These are phyloP conservation scores for Patella ulyssiponensis DNA, from an alignment of 2,888 invertebrate species.

Conservation along the genomic window DNA sequence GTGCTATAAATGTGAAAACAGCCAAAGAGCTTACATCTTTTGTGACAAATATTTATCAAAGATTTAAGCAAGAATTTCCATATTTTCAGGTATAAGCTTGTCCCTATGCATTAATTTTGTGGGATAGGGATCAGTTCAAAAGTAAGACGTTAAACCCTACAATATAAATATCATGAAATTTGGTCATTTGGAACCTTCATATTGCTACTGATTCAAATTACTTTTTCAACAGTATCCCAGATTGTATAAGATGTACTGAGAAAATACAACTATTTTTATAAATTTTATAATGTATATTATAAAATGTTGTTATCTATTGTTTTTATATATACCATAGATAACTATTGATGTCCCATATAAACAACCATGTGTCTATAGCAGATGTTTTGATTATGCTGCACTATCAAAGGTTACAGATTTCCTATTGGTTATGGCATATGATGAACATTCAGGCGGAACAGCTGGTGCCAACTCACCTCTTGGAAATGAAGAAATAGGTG, in stretches of 20 bases:
- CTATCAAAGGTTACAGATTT: slow-evolving; percentile 66
- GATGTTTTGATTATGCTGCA: slow-evolving; percentile 70
- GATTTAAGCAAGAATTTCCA: slow-evolving; percentile 56
- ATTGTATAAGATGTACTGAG: too few relatives aligned
- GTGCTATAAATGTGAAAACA: slow-evolving; percentile 52
- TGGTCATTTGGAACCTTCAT: too few relatives aligned
- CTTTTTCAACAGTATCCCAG: too few relatives aligned
- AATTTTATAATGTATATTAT: too few relatives aligned
- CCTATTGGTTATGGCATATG: slow-evolving; percentile 72
- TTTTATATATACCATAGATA: slow-evolving; percentile 58
- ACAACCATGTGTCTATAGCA: slow-evolving; percentile 68
- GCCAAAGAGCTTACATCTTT: slow-evolving; percentile 58
- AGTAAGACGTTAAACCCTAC: too few relatives aligned
- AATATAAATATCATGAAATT: too few relatives aligned
- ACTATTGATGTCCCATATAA: slow-evolving; percentile 73
- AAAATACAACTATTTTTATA: too few relatives aligned
- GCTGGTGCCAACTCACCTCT: slow-evolving; percentile 65
- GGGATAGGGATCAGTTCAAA: too few relatives aligned
- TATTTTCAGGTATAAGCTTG: slow-evolving; percentile 56
- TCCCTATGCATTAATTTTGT: too few relatives aligned
- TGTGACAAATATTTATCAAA: slow-evolving; percentile 57
- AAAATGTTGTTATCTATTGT: too few relatives aligned
- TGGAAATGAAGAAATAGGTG: slow-evolving; percentile 50
- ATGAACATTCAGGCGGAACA: slow-evolving; percentile 68
- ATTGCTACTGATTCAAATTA: too few relatives aligned